Base-by-base conservation (phyloP, 2,797 vertebrate genomes). In the Eospalax fontanierii region DNA sequence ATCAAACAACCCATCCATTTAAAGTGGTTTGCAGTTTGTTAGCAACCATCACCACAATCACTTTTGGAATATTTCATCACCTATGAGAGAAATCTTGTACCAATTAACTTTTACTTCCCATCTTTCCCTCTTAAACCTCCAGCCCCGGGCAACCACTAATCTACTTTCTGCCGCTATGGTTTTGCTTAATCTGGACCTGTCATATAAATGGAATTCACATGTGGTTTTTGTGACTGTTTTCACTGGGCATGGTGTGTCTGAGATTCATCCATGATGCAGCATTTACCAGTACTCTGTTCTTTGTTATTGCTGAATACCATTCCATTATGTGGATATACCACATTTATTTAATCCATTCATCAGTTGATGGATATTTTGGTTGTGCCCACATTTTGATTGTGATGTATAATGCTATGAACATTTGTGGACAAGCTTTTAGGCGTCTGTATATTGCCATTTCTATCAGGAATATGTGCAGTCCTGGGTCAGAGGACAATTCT, bases 151-250 rank as follows among this genome's bases (percentile, higher is more conserved):
- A 84, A 59, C 30, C 9, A 50, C 57, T 40, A 54, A 71, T 68
- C 70, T 70, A 35, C 68, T 63, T 90, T 79, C 46, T 65, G 46
- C 70, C 68, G 76, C 35, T 87, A 5, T 71, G 38, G 61, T 75
- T 71, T 94, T 94, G n/a, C 80, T 40, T 86, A 61, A 57, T 89
- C 68, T 91, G 71, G 54, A 91, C 3, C 63, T 19, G 84, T 84
- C 2, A 33, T 54, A 35, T 80, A 80, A 75, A 82, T 33, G 50
- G 46, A 61, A 73, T 43, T 9, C 40, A 75, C 38, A 57, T 40
- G 61, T 65, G 24, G 16, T 46, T 87, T 92, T 93, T 46, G 2
- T 70, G 24, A 63, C 40, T 83, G 79, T 73, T 94, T 76, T 38
- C 2, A 33, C 43, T 59, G 35, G 43, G 16, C 30, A 68, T 73